Base-by-base conservation (phyloP, 1,140 invertebrate genomes). In the Dreissena polymorpha region DNA sequence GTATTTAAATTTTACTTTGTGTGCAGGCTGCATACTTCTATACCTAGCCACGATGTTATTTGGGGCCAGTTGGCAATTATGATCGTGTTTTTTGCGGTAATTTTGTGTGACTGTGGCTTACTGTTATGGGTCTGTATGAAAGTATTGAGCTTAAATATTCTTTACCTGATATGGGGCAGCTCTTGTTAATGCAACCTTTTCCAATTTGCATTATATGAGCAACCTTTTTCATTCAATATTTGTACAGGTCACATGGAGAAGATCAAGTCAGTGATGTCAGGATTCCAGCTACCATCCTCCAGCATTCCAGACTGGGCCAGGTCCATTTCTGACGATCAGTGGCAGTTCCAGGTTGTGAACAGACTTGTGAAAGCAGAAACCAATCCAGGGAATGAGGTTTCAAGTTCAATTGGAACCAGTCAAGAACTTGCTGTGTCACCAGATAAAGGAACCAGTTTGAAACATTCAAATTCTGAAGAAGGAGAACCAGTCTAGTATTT, bases 301-400 rank as follows among this genome's bases (percentile, higher is more conserved):
- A 85, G 85, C 83, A 84, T 90, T 78, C 90, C 90, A 57, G 87
- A 87, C 55, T 91, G 90, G 90, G 90, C 90, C 8, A 86, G 80
- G 13, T 69, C 87, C 25, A n/a, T 91, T 10, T 83, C 89, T 39
- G 90, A 91, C 25, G 90, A 90, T 18, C 84, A 89, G 53, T 91
- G 90, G 90, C 87, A 90, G 63, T 57, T 72, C 27, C 85, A 87
- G 53, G n/a, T n/a, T n/a, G 67, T 89, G 53, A 55, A 53, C 21
- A 86, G 75, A 82, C 53, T 88, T 10, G 49, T 81, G 18, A 73
- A 23, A 49, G 29, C 23, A 29, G 57, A 51, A 65, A 67, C 55
- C 65, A 78, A 53, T 68, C 75, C 49, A 64, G 55, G 16, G 49
- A 1, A 50, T 27, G 57, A 77, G 23, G 23, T 53, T 12, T 10